Base-by-base conservation (phyloP, 1,140 invertebrate genomes). In the Drosophila pseudoobscura region DNA sequence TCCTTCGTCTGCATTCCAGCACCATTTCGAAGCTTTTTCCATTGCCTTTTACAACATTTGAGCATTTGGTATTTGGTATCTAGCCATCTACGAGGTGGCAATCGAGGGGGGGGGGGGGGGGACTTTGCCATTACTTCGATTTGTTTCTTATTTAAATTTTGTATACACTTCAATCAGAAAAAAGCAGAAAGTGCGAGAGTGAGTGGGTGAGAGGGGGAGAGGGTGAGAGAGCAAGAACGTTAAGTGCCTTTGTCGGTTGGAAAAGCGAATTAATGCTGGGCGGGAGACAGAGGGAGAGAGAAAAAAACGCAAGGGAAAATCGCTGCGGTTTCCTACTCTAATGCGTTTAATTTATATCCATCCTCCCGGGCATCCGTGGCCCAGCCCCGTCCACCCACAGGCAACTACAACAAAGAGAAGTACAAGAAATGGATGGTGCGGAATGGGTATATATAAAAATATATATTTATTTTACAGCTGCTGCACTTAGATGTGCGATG, bases 61-160 rank as follows among this genome's bases (percentile, higher is more conserved):
- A 85, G 75, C 82, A 78, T 64, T 85, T 87, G 80, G 74, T 64
- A 78, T 87, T 85, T 87, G 78, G 63, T 75, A 87, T 84, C 78
- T 66, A 43, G 35, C 35, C 41, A 43, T 39, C 31, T 31, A 15
- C 24, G 20, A 17, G 54, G 13, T 17, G 29, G 56, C 39, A 43
- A 9, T 3, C 6, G 29, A 13, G 24, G 4, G 15, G 22, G 0
- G 13, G 41, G 31, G 2, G 0, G 20, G 2, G 31, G 31, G 54
- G 44, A 20, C 47, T 55, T 15, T 59, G 58, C 75, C 83, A 82
- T 87, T 88, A 87, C 75, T 83, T 87, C 82, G 78, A 87, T 82
- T 87, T 87, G 82, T 87, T 88, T 87, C 82, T 87, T 87, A 87
- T 87, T 87, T 87, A 87, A 87, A 87, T 87, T 88, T 87, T 78